Conservation (phyloP, 2,113 vertebrate species). For the Hylia prasina region DNA sequence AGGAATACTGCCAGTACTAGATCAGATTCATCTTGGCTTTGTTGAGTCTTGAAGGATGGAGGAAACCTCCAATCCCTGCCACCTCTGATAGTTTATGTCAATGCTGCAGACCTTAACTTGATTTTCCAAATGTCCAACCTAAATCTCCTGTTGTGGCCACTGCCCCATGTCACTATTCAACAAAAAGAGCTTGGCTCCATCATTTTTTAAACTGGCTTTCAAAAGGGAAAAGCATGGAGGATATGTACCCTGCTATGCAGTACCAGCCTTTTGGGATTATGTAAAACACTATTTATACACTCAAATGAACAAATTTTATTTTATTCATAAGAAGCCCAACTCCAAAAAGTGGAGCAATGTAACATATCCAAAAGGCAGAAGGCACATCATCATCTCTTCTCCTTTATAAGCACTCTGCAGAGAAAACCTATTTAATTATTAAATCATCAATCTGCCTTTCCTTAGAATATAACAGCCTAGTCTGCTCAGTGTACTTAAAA, state of each 20-base stretch:
- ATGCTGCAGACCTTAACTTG: not conserved
- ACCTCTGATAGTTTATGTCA: not conserved
- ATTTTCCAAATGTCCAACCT: not conserved
- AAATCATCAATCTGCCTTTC: not conserved
- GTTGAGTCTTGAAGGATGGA: not conserved
- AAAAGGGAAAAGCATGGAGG: not conserved
- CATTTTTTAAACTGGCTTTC: not conserved
- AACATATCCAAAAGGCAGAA: not conserved
- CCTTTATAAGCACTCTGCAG: not conserved
- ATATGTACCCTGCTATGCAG: not conserved
- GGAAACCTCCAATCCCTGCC: not conserved
- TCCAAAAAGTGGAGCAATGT: not conserved
- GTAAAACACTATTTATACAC: not conserved
- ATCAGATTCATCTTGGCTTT: not conserved
- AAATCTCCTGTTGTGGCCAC: not conserved
- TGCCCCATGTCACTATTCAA: not conserved
- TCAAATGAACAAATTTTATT: not conserved
- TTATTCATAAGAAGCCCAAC: not conserved
- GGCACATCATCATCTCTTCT: not conserved
- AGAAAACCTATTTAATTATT: not conserved
- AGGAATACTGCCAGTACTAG: not conserved
- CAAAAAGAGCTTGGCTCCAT: not conserved
- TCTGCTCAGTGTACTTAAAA: not conserved
- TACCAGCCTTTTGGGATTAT: not conserved
- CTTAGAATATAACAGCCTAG: not conserved